A percentile compares a stretch with the other conserved stretches of the same genome.
phyloP scores from a whole-genome alignment of 2,888 invertebrate species.

The Tetragonisca angustula region DNA sequence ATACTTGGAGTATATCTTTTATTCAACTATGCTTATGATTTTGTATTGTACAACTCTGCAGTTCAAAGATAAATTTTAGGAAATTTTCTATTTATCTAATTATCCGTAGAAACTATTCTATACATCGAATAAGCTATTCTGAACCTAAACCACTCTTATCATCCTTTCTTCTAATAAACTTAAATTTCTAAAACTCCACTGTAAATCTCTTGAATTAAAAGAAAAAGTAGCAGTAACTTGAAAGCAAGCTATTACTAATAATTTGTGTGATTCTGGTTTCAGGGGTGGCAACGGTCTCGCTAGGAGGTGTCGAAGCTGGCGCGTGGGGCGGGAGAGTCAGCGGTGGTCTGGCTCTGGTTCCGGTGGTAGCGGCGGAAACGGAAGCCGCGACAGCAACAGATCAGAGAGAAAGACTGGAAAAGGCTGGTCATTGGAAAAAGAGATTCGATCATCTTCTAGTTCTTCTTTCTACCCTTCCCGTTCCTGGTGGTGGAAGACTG shows the following conservation, averaged over 20 bases:
- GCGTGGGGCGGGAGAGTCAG: conserved; percentile 77
- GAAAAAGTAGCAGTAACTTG: neutral
- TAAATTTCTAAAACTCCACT: neutral
- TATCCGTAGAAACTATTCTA: neutral
- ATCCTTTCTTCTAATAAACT: neutral
- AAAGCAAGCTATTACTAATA: neutral
- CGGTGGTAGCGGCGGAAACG: conserved; percentile 72
- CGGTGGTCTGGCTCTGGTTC: conserved; percentile 75
- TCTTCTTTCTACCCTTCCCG: conserved; percentile 28
- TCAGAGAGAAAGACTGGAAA: conserved; percentile 49
- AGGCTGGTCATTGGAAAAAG: conserved; percentile 46
- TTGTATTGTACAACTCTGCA: neutral
- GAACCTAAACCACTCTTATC: neutral
- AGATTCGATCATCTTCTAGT: conserved; percentile 48
- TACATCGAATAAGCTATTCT: neutral
- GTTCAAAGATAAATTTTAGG: neutral
- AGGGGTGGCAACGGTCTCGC: conserved; percentile 80
- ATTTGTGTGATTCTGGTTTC: conserved; percentile 34
- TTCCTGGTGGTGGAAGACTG: conserved; percentile 56
- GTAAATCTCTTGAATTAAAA: neutral
- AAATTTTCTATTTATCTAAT: neutral
- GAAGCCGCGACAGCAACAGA: conserved; percentile 63
- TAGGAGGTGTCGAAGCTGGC: conserved; percentile 78
- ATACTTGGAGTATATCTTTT: neutral
- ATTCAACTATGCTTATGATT: neutral